Base-by-base conservation (phyloP, 2,888 invertebrate genomes). In the Acrobasis repandana region DNA sequence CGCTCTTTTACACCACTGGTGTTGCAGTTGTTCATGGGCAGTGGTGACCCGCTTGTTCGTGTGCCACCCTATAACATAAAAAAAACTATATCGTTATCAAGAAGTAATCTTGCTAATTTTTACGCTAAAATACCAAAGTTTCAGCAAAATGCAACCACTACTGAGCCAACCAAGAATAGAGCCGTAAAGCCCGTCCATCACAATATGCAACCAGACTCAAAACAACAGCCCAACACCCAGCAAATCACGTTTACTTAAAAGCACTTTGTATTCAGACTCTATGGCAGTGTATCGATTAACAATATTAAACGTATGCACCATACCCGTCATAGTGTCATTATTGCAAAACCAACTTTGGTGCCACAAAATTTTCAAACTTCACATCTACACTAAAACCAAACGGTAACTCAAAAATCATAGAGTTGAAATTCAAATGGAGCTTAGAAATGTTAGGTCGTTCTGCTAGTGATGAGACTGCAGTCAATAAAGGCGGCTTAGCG, bases 401-500 rank as follows among this genome's bases (percentile, higher is more conserved):
- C 77, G 64, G 46, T 80, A 74, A 61, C 1, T 1, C 18, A 1
- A 0, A 9, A 1, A 1, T 0, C 0, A 49, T 71, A 74, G 63
- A 75, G 79, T 76, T 63, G 56, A 71, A 70, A 77, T 62, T 79
- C 34, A 60, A 38, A 16, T 65, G 60, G 56, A 10, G 2, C 34
- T 11, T 2, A 18, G 11, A 20, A 66, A 57, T 60, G 71, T 76
- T 83, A 66, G 63, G 76, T 63, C 79, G 67, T 81, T 85, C 70
- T 65, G 66, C 72, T 80, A 84, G 82, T 81, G 83, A 70, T 77
- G 83, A 74, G 68, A 74, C 66, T 65, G 73, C 71, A 86, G 87
- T 89, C 87, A 86, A 90, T 90, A 87, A 83, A 87, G 79, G 82
- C 80, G 83, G 87, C 89, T 90, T 90, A 89, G 86, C 79, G 80